phyloP scores from a whole-genome alignment of 2,113 vertebrate species.

The Mirza zaza region DNA sequence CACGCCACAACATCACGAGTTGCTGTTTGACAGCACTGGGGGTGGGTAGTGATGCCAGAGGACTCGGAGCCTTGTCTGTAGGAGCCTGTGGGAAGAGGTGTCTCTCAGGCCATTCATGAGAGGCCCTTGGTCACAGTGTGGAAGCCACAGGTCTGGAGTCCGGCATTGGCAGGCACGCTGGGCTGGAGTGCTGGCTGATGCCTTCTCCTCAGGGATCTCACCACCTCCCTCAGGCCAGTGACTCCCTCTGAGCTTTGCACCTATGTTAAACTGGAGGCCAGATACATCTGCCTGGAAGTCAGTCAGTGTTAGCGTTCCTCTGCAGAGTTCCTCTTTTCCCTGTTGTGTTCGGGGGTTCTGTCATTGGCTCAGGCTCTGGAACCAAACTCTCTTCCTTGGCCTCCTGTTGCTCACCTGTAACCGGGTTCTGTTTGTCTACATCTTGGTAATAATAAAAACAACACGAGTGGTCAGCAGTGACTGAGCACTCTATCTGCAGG shows the following conservation, averaged over 20 bases:
- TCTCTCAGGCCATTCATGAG: neutral
- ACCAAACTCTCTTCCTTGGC: neutral
- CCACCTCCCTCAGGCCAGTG: rapidly evolving
- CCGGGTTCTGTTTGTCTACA: neutral
- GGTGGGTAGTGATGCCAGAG: neutral
- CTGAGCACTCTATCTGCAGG: neutral
- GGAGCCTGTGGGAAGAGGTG: neutral
- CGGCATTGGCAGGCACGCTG: neutral
- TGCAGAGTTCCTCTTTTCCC: neutral
- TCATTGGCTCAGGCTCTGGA: neutral
- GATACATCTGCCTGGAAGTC: neutral
- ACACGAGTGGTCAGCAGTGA: neutral
- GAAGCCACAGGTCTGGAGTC: neutral
- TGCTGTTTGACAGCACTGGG: neutral
- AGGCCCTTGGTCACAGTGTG: neutral
- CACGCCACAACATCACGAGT: neutral
- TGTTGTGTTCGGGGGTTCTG: neutral
- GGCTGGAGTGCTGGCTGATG: neutral
- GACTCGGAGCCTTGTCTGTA: neutral
- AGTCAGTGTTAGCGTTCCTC: neutral
- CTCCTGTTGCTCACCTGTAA: neutral
- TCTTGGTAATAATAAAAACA: neutral
- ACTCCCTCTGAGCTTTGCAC: neutral
- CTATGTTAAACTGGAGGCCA: neutral
- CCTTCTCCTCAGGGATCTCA: neutral